Evolutionary conservation across 2,888 invertebrate species (phyloP), one percentile per base, ranked within the genome.

Genomic region (Drosophila eohydei): DNA sequence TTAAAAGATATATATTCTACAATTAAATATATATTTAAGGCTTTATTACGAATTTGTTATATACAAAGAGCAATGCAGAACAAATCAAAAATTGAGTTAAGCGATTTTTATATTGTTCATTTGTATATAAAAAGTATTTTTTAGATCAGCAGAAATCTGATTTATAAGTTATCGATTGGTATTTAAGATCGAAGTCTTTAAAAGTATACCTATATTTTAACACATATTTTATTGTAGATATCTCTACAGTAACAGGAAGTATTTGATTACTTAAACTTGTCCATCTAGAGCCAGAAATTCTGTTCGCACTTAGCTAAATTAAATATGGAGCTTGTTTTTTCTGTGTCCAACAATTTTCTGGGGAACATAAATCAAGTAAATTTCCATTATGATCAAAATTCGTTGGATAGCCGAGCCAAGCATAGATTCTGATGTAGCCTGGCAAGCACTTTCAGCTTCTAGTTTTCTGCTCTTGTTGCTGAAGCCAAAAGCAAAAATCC

Each of bases 401-500:
- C 40, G 12, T 2, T 28, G 28, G 26, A 36, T 43, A 21, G 59
- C 38, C 38, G 21, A 44, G 40, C 30, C 9, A 48, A 51, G 66
- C 71, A 56, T 43, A 32, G 67, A 60, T 56, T 56, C 59, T 21
- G 66, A 41, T 65, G 64, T 64, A 44, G 44, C 28, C n/a, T n/a
- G 28, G 46, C 28, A 55, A 28, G 11, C 55, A 21, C 30, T 48
- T 58, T 11, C n/a, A 57, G 56, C 21, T 43, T 26, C 12, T 12
- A 52, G 52, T 40, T 40, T 40, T 30, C 21, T 30, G 30, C n/a
- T 48, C 11, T 30, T 32, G 16, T 34, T 32, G 50, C 40, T 41
- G 36, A 54, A 48, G 67, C 67, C 51, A 71, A 65, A 76, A 64
- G 66, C 81, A 58, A 83, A 82, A 85, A 85, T 82, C 85, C 80